Percentiles rank a stretch among this genome's conserved stretches.
Conservation (phyloP, 2,113 vertebrate species). For the Chauna torquata region DNA sequence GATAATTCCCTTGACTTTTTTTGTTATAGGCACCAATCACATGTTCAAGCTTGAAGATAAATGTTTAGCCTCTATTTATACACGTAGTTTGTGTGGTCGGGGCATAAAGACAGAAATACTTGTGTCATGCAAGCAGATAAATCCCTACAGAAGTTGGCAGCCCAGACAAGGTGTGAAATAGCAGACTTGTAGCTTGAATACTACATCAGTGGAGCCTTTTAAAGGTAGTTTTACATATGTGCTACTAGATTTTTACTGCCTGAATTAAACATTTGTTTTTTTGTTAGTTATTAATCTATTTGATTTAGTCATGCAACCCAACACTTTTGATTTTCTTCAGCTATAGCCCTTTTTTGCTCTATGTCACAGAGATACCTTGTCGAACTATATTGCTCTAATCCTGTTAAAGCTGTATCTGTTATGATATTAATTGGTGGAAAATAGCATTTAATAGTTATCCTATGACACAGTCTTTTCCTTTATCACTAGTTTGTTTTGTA, state of each 20-base stretch:
- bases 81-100: background rate
- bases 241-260: background rate
- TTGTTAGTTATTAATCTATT: background rate
- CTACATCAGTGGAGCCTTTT: background rate
- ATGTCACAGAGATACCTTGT: background rate
- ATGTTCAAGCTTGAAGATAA: background rate
- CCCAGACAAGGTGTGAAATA: constrained; percentile 5
- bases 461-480: constrained; percentile 40
- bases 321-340: background rate
- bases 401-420: constrained; percentile 26
- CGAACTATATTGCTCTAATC: constrained; percentile 29
- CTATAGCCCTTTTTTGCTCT: background rate
- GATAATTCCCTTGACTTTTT: constrained; percentile 23
- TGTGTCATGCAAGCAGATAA: background rate
- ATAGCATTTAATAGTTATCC: constrained; percentile 51
- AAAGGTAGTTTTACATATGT: background rate
- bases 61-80: background rate
- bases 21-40: background rate
- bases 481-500: constrained; percentile 29
- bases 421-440: constrained; percentile 37
- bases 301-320: background rate
- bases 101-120: background rate
- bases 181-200: background rate
- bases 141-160: background rate
- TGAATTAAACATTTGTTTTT: background rate